Base-by-base conservation (phyloP, 2,113 vertebrate species). In the Osmerus mordax region DNA sequence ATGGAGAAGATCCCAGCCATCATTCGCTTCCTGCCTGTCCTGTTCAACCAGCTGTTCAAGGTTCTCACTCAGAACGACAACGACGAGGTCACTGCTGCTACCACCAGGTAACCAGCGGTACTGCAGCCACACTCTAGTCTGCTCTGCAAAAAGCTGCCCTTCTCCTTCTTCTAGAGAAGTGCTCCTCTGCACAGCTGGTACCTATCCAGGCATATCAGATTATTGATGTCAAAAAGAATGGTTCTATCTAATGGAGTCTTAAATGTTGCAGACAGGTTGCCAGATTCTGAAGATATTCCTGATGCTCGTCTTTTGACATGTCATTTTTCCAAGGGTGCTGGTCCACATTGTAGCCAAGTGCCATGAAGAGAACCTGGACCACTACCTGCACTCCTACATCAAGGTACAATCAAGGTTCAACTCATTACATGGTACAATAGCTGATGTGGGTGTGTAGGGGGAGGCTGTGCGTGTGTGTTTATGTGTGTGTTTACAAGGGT, bases 41-140 rank as follows among this genome's bases (percentile, higher is more conserved):
- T 99, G 78, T 91, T 99, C 82, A 98, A 99, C 91, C 97, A 98
- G 23, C 95, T 99, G 61, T 95, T 99, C 85, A 92, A 94, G 91
- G 94, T 97, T 82, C 91, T 99, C 71, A 94, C 95, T 65, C 92
- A 97, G 84, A 97, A 94, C 71, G 92, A 93, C 53, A 91, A 95
- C 2, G 97, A 97, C 51, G 95, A 97, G 62, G 93, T 98, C 82
- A 91, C 91, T 55, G 92, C 91, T 71, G 84, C 94, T 77, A 92
- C 95, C 87, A 96, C 94, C 84, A 99, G 97, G 97, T 99, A 94
- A 58, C 69, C 1, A 1, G 16, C 1, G 73, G 73, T 69, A 81
- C 68, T 81, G 23, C 72, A 68, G 0, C 18, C 1, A 32, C 47
- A 25, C 41, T 47, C 41, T 12, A 1, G 41, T 11, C 41, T 47